These are phyloP conservation scores for Pogonocichla stellata DNA, from an alignment of 2,113 vertebrate genomes.

Conservation along the genomic window DNA sequence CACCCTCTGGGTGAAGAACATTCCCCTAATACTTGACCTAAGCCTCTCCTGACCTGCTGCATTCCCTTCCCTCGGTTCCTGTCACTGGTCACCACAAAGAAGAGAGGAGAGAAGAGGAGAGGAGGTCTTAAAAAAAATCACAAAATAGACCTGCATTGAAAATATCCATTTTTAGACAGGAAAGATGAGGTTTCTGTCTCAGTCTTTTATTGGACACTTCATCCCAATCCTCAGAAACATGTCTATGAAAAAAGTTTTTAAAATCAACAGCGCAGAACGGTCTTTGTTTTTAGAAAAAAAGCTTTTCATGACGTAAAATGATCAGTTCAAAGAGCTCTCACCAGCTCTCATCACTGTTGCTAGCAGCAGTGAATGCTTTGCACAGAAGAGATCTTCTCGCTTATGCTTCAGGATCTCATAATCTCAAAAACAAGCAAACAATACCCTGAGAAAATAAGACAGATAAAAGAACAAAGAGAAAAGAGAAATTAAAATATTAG, in stretches of 20 bases:
- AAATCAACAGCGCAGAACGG: not conserved
- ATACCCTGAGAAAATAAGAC: not conserved
- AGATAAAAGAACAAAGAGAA: not conserved
- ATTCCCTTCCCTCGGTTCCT: not conserved
- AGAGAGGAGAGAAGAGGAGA: not conserved
- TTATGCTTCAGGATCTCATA: not conserved
- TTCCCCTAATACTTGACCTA: not conserved
- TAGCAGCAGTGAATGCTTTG: not conserved
- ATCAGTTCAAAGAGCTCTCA: not conserved
- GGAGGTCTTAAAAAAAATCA: not conserved
- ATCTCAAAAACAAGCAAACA: not conserved
- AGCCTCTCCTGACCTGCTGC: not conserved
- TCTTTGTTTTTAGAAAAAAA: not conserved
- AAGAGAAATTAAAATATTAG: not conserved
- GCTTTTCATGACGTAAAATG: not conserved
- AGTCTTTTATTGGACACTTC: not conserved
- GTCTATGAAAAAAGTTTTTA: not conserved
- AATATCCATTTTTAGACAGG: not conserved
- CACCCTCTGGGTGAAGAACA: not conserved
- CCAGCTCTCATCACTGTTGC: not conserved
- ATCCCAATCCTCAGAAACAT: not conserved
- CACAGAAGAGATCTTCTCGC: not conserved
- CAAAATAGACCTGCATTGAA: not conserved
- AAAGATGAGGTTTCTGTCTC: not conserved
- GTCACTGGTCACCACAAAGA: not conserved